Evolutionary conservation across 1,140 invertebrate species (phyloP).

Genomic region (Dysdera silvatica): DNA sequence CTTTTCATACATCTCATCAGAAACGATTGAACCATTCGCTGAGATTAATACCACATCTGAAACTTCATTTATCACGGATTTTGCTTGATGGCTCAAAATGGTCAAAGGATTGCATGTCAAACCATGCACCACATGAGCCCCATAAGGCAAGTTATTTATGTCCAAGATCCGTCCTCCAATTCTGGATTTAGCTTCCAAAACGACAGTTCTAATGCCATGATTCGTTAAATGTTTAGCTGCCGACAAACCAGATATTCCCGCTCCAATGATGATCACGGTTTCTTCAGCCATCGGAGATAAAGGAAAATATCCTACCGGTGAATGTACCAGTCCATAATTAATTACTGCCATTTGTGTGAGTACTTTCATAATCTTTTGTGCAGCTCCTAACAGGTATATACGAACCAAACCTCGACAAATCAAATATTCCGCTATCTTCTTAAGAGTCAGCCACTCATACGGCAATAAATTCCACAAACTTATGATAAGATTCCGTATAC

Average conservation of each 20-base stretch:
- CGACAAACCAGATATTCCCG: conserved; percentile 45
- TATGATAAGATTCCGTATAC: conserved; percentile 46
- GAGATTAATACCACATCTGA: neutral
- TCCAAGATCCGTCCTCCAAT: conserved; percentile 47
- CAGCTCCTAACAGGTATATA: conserved; percentile 40
- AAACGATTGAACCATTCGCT: neutral
- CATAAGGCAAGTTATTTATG: conserved; percentile 36
- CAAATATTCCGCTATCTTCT: conserved; percentile 39
- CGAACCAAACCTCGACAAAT: conserved; percentile 47
- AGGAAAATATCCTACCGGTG: conserved; percentile 28
- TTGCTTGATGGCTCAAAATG: conserved; percentile 45
- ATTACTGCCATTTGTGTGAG: conserved; percentile 44
- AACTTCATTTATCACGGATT: neutral
- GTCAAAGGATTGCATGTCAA: conserved; percentile 48
- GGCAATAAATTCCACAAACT: conserved; percentile 46
- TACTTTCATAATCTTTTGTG: conserved; percentile 42
- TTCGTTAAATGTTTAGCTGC: conserved; percentile 46
- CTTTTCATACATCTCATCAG: neutral
- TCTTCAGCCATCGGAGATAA: conserved; percentile 46
- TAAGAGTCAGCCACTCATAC: conserved; percentile 46
- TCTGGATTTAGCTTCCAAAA: conserved; percentile 45
- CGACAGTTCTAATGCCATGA: conserved; percentile 44
- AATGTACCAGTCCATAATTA: conserved; percentile 44
- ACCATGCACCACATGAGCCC: conserved; percentile 46
- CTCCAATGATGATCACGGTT: conserved; percentile 53